Conservation (phyloP, 2,113 vertebrate species). For the Clarias gariepinus region DNA sequence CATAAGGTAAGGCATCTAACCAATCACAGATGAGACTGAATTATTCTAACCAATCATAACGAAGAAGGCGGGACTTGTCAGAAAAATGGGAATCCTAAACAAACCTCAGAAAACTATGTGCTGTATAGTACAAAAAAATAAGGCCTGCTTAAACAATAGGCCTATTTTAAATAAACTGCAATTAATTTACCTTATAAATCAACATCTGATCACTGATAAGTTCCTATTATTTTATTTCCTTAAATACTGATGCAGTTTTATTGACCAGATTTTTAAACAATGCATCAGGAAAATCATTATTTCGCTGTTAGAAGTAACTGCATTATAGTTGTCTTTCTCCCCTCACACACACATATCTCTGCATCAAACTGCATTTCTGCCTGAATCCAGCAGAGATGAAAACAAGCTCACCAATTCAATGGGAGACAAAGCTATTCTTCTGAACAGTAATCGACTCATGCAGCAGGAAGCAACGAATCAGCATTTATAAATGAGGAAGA, state of each 20-base stretch:
- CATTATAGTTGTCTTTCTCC: background rate
- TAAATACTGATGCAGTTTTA: background rate
- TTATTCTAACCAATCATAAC: too few relatives aligned
- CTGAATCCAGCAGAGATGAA: slow-evolving; percentile 36
- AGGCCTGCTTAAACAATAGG: too few relatives aligned
- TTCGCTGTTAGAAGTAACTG: background rate
- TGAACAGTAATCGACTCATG: slow-evolving; percentile 54
- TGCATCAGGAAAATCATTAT: background rate
- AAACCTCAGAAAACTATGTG: too few relatives aligned
- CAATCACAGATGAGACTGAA: too few relatives aligned
- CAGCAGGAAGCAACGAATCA: slow-evolving; percentile 40
- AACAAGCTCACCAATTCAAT: slow-evolving; percentile 31
- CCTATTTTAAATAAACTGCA: too few relatives aligned
- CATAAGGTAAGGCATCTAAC: too few relatives aligned
- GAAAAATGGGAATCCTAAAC: too few relatives aligned
- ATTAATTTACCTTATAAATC: background rate
- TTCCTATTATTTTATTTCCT: background rate
- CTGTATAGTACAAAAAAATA: too few relatives aligned
- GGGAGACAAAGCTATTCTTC: slow-evolving; percentile 40
- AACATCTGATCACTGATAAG: background rate
- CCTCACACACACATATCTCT: slow-evolving; percentile 14
- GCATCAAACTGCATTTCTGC: slow-evolving; percentile 34
- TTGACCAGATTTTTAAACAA: background rate
- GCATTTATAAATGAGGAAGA: slow-evolving; percentile 47
- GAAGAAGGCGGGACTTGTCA: too few relatives aligned